These are phyloP conservation scores for Sminthurides aquaticus DNA, from an alignment of 2,888 invertebrate species.

Conservation along the genomic window DNA sequence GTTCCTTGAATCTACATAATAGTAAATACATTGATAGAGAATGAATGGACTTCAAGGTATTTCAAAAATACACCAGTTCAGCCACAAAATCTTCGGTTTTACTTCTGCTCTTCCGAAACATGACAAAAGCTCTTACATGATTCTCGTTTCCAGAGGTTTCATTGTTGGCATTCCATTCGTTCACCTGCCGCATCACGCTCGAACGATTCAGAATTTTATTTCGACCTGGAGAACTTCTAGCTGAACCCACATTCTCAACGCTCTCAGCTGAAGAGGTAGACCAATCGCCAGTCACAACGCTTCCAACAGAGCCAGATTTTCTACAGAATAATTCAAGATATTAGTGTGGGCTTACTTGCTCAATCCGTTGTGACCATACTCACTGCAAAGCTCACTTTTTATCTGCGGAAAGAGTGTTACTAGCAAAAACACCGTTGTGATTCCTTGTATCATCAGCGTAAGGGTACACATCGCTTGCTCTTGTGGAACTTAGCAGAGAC, in stretches of 20 bases:
- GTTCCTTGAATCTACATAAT: slow-evolving; percentile 13
- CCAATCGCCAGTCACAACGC: slow-evolving; percentile 35
- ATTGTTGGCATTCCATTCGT: slow-evolving; percentile 40
- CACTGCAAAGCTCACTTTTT: slow-evolving; percentile 7
- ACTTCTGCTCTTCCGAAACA: neutral
- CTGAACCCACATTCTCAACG: slow-evolving; percentile 27
- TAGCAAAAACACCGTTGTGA: slow-evolving; percentile 3
- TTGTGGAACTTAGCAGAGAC: slow-evolving; percentile 59
- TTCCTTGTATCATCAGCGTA: slow-evolving; percentile 2
- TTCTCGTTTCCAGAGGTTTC: slow-evolving; percentile 16
- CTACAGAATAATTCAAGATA: slow-evolving; percentile 4
- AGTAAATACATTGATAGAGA: too few relatives aligned
- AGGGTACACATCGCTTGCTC: slow-evolving; percentile 70
- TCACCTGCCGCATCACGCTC: slow-evolving; percentile 36
- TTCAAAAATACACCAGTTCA: too few relatives aligned
- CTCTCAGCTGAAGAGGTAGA: slow-evolving; percentile 28
- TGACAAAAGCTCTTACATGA: neutral
- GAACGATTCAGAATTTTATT: slow-evolving; percentile 28
- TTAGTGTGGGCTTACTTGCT: too few relatives aligned
- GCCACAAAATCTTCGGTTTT: too few relatives aligned
- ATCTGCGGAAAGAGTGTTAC: neutral
- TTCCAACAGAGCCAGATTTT: slow-evolving; percentile 32
- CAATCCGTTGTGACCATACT: neutral
- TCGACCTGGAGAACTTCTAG: slow-evolving; percentile 34
- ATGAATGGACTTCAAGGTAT: neutral